Evolutionary conservation across 2,113 vertebrate genomes (phyloP).

Genomic region (Mola mola): DNA sequence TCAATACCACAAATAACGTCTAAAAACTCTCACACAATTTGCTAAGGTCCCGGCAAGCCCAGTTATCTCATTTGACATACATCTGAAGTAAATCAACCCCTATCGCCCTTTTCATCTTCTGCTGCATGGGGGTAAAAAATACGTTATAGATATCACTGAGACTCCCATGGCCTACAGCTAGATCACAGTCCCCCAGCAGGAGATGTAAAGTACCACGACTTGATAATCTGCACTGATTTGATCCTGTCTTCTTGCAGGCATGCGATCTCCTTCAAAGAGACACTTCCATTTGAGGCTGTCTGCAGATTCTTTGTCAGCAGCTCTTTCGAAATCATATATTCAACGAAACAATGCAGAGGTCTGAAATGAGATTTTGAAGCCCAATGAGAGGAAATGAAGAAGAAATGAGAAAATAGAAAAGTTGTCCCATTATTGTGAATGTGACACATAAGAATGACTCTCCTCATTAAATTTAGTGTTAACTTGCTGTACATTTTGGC

Average conservation of each 20-base stretch:
- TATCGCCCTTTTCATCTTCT: conserved; percentile 56
- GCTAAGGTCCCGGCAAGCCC: conserved; percentile 16
- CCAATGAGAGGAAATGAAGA: conserved; percentile 17
- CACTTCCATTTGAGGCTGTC: conserved; percentile 43
- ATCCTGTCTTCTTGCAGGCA: conserved; percentile 58
- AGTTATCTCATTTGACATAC: conserved; percentile 58
- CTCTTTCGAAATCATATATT: conserved; percentile 38
- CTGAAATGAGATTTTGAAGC: conserved; percentile 14
- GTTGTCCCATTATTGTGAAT: conserved; percentile 1
- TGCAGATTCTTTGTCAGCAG: conserved; percentile 22
- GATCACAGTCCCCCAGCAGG: conserved; percentile 63
- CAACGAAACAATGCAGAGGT: conserved; percentile 22
- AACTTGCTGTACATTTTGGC: conserved; percentile 43
- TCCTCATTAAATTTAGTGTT: conserved; percentile 50
- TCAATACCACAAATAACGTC: conserved; percentile 20
- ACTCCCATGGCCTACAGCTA: conserved; percentile 53
- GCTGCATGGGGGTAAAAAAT: conserved; percentile 39
- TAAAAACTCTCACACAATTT: conserved; percentile 3
- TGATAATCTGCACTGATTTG: conserved; percentile 74
- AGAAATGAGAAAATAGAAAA: conserved; percentile 18
- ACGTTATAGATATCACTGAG: conserved; percentile 48
- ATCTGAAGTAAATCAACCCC: conserved; percentile 47
- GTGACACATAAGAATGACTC: conserved; percentile 5
- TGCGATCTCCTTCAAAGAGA: conserved; percentile 52
- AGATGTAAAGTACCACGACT: conserved; percentile 57